Conservation (phyloP, 2,797 vertebrate genomes). For the Chaunax sp. region DNA sequence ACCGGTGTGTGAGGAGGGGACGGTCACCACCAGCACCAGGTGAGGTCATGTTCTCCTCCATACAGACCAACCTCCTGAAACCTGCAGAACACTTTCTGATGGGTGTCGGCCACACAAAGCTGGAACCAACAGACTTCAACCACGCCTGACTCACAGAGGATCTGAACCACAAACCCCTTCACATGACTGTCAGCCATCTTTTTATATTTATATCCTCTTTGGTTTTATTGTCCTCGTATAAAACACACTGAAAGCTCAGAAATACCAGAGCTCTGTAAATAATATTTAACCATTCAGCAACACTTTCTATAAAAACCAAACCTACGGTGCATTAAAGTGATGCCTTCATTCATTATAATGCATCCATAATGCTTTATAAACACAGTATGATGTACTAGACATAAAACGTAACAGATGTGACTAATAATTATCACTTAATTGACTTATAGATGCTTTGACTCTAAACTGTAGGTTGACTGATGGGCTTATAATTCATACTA, state of each 20-base stretch:
- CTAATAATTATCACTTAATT: too few relatives aligned
- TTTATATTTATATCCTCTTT: not conserved
- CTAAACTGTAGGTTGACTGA: too few relatives aligned
- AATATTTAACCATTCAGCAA: not conserved
- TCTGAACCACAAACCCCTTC: constrained; percentile 7
- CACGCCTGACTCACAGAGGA: constrained; percentile 14
- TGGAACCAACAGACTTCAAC: not conserved
- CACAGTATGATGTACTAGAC: too few relatives aligned
- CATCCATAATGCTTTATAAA: too few relatives aligned
- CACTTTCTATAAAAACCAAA: too few relatives aligned
- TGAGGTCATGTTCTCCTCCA: not conserved
- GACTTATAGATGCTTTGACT: too few relatives aligned
- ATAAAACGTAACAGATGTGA: too few relatives aligned
- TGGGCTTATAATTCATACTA: too few relatives aligned
- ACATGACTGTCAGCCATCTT: too few relatives aligned
- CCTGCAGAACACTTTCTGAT: not conserved
- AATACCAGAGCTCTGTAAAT: not conserved
- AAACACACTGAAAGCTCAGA: constrained; percentile 11
- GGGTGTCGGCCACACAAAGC: not conserved
- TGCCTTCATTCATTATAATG: too few relatives aligned
- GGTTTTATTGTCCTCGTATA: not conserved
- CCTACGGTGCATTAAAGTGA: too few relatives aligned
- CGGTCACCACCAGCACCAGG: constrained; percentile 10
- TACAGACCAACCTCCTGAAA: not conserved
- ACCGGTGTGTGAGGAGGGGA: constrained; percentile 10